Evolutionary conservation across 2,113 vertebrate genomes (phyloP).

Genomic region (Hippolais icterina): DNA sequence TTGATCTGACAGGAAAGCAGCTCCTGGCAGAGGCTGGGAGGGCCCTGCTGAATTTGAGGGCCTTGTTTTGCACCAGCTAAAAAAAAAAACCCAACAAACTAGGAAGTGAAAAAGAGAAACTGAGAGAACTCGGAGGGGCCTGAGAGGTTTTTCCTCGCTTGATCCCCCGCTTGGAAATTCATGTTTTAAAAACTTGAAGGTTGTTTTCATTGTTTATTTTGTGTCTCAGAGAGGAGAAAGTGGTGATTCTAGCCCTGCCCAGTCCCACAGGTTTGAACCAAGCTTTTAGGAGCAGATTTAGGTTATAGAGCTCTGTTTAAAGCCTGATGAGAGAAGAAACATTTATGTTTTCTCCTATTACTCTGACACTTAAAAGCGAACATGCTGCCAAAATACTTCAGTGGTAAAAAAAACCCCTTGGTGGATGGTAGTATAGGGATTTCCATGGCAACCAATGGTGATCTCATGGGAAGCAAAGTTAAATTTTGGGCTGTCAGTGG

Average conservation of each 20-base stretch:
- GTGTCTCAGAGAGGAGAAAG: background rate
- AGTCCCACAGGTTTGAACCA: background rate
- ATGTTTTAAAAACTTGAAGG: background rate
- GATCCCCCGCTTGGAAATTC: background rate
- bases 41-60: background rate
- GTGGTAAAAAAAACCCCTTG: background rate
- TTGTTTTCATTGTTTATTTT: background rate
- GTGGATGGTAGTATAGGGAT: background rate
- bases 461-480: background rate
- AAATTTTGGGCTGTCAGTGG: background rate
- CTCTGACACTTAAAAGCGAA: background rate
- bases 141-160: background rate
- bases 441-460: background rate
- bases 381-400: background rate
- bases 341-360: background rate
- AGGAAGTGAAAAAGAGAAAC: slow-evolving; percentile 28
- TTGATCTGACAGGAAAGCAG: background rate
- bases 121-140: background rate
- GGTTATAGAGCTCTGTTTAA: background rate
- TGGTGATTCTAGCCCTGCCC: background rate
- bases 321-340: background rate
- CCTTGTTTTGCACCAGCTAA: background rate
- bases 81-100: background rate
- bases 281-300: background rate
- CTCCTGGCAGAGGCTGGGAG: background rate